phyloP scores from a whole-genome alignment of 2,797 vertebrate species.

The Alcedo quadribrachys region DNA sequence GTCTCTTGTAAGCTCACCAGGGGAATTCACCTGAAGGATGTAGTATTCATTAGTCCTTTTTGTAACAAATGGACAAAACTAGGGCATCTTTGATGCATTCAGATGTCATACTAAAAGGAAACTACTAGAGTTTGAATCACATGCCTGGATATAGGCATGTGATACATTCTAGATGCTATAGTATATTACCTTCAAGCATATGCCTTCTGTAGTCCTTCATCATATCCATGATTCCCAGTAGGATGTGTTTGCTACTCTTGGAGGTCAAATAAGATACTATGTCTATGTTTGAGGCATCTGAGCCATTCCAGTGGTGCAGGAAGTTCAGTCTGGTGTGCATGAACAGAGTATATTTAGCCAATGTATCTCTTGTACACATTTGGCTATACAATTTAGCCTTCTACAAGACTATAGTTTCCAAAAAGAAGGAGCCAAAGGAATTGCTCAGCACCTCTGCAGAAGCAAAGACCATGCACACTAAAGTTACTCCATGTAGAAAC shows the following conservation, averaged over 20 bases:
- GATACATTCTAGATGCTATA: neutral
- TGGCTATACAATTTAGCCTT: neutral
- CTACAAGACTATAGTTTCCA: neutral
- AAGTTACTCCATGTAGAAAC: neutral
- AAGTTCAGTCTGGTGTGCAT: neutral
- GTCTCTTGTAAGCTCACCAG: neutral
- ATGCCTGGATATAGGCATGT: neutral
- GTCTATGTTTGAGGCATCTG: neutral
- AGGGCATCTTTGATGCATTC: neutral
- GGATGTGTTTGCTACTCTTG: neutral
- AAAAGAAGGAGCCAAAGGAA: neutral
- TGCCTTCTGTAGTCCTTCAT: too few species aligned
- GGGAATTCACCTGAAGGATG: neutral
- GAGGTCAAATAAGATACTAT: neutral
- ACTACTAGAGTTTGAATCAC: neutral
- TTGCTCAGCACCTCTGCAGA: neutral
- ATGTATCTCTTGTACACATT: neutral
- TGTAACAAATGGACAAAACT: neutral
- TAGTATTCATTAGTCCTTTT: neutral
- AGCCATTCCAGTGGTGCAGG: neutral
- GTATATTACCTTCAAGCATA: neutral
- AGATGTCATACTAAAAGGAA: neutral
- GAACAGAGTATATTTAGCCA: neutral
- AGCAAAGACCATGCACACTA: neutral
- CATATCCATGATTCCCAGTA: neutral